Conservation (phyloP, 1,140 invertebrate species). For the Drosophila grimshawi region DNA sequence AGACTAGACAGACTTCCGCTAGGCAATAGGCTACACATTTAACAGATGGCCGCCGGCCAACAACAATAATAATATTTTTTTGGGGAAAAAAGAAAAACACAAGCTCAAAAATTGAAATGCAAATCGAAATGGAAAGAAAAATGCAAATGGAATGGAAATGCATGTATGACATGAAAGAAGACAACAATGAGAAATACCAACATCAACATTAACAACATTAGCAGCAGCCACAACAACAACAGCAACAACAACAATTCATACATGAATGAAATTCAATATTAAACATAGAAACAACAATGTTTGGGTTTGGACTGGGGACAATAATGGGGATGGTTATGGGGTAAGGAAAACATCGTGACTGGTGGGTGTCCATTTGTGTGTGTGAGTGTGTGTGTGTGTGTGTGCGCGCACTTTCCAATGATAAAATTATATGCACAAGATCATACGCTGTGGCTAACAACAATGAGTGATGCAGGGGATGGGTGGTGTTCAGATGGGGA, state of each 20-base stretch:
- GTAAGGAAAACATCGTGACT: neutral
- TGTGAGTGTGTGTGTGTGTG: neutral
- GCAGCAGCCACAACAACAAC: constrained; percentile 9
- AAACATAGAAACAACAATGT: constrained; percentile 10
- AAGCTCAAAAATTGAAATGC: neutral
- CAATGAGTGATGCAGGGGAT: neutral
- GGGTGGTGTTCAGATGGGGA: no score
- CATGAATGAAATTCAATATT: constrained; percentile 43
- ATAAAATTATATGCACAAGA: constrained; percentile 20
- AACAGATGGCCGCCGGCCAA: neutral
- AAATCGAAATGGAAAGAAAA: constrained; percentile 34
- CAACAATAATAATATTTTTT: neutral
- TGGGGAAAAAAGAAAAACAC: constrained; percentile 4
- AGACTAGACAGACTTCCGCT: neutral
- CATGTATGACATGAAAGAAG: constrained; percentile 32
- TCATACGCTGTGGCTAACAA: constrained; percentile 7
- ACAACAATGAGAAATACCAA: constrained; percentile 14
- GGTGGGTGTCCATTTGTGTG: constrained; percentile 11
- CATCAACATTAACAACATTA: constrained; percentile 11
- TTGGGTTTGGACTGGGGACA: constrained; percentile 7
- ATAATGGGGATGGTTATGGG: constrained; percentile 5
- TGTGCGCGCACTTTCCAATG: constrained; percentile 22
- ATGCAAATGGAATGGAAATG: constrained; percentile 22
- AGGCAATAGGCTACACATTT: neutral
- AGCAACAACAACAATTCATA: constrained; percentile 14